These are phyloP conservation scores for Micrasema longulum DNA, from an alignment of 1,140 invertebrate species.

Conservation along the genomic window DNA sequence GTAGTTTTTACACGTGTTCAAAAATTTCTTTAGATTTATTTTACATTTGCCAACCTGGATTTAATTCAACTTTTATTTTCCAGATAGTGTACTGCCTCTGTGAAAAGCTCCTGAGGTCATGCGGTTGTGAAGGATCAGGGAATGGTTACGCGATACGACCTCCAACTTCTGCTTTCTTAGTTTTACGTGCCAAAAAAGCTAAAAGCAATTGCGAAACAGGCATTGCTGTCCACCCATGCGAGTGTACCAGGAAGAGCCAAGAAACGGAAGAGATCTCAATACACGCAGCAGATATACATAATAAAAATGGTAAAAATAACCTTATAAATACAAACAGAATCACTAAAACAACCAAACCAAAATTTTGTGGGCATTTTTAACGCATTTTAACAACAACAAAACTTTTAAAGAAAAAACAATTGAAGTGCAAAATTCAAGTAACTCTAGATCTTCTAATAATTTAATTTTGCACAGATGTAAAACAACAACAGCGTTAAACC, in stretches of 20 bases:
- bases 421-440: too few species aligned
- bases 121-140: constrained; percentile 69
- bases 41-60: too few species aligned
- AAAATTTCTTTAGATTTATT: too few species aligned
- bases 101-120: constrained; percentile 80
- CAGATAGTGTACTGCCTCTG: constrained; percentile 83
- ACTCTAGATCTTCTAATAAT: too few species aligned
- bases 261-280: background rate
- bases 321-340: too few species aligned
- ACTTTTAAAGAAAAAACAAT: too few species aligned
- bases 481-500: too few species aligned
- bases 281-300: background rate
- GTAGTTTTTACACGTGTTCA: too few species aligned
- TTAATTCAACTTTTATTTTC: constrained; percentile 55
- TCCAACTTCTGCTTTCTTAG: constrained; percentile 12
- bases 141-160: constrained; percentile 3
- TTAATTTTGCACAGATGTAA: too few species aligned
- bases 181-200: constrained; percentile 1
- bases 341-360: too few species aligned
- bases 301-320: background rate
- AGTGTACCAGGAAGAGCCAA: constrained; percentile 2
- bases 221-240: background rate
- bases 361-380: too few species aligned
- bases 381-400: too few species aligned
- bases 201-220: constrained; percentile 5